Conservation (phyloP, 92 coral and sea anemone species). For the Nematostella vectensis region DNA sequence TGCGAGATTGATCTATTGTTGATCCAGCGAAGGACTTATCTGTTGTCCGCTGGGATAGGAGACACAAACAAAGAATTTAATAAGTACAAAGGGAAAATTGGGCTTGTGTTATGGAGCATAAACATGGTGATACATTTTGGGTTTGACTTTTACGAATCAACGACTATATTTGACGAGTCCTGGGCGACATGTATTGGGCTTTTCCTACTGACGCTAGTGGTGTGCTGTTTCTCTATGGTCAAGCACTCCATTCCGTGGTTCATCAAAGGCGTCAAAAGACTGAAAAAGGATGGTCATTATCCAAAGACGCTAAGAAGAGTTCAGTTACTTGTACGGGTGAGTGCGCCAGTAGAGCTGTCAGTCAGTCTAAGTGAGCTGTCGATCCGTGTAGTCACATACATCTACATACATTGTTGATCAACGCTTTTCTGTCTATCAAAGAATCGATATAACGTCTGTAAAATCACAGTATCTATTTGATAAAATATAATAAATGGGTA, state of each 20-base stretch:
- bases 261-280: conserved; percentile 65
- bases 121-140: conserved; percentile 72
- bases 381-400: not conserved
- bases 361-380: not conserved
- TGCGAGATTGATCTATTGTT: conserved; percentile 53
- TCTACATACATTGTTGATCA: too few species aligned
- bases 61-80: conserved; percentile 59
- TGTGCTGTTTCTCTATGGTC: conserved; percentile 66
- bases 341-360: conserved; percentile 10
- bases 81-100: conserved; percentile 65
- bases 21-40: conserved; percentile 54
- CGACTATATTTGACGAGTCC: conserved; percentile 67
- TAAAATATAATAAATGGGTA: too few species aligned
- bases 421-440: not conserved
- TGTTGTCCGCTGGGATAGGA: conserved; percentile 82
- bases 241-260: conserved; percentile 90
- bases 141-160: conserved; percentile 81
- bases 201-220: conserved; percentile 58
- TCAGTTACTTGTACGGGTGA: conserved; percentile 57
- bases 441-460: too few species aligned
- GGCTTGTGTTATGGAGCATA: conserved; percentile 61
- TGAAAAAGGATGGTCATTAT: conserved; percentile 76
- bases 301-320: conserved; percentile 76
- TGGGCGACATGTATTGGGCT: conserved; percentile 90
- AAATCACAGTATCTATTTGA: too few species aligned